These are phyloP conservation scores for Pangasianodon gigas DNA, from an alignment of 2,113 vertebrate species.

Conservation along the genomic window DNA sequence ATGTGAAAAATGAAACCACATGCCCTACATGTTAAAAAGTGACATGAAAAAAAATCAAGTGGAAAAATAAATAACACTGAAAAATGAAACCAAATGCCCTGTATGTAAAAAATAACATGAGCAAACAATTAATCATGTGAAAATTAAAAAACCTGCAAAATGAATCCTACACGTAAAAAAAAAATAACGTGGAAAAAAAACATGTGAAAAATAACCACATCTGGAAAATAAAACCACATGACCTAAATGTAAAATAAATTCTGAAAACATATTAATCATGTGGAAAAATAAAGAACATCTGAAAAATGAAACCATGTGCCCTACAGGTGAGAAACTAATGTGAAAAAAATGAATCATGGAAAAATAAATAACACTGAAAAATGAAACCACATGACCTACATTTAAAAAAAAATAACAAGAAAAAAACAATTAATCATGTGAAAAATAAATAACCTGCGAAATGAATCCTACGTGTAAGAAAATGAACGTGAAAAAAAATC, in stretches of 20 bases:
- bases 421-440: not conserved
- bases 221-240: not conserved
- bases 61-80: not conserved
- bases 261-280: not conserved
- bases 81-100: not conserved
- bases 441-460: not conserved
- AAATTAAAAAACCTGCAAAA: not conserved
- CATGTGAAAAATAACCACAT: not conserved
- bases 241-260: not conserved
- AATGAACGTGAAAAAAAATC: not conserved
- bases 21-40: not conserved
- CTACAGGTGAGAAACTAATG: not conserved
- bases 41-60: not conserved
- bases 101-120: too few relatives aligned
- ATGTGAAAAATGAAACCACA: not conserved
- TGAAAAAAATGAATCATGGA: not conserved
- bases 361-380: not conserved
- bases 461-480: not conserved
- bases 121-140: too few relatives aligned
- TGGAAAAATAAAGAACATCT: not conserved
- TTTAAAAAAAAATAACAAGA: not conserved
- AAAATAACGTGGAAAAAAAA: not conserved
- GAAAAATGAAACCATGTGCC: not conserved
- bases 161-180: not conserved
- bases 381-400: not conserved